Conservation (phyloP, 2,888 invertebrate genomes). For the Tupiocoris notatus region DNA sequence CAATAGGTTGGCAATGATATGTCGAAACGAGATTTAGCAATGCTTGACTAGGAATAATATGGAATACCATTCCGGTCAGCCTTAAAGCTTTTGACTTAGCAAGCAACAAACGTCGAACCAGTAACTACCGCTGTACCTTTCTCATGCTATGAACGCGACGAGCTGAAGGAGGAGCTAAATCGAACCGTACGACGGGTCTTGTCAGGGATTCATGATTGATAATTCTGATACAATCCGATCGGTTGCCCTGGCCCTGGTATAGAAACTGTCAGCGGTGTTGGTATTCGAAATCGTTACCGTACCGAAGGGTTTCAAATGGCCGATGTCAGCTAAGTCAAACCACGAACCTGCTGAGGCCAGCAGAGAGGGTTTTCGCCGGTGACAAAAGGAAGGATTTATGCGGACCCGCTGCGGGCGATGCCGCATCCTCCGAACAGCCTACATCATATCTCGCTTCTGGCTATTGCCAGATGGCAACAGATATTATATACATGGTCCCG, state of each 20-base stretch:
- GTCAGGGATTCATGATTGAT: slow-evolving; percentile 2
- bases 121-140: no score
- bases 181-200: neutral
- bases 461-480: neutral
- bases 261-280: neutral
- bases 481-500: neutral
- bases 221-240: slow-evolving; percentile 6
- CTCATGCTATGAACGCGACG: no score
- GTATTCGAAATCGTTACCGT: no score
- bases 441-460: neutral
- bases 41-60: no score
- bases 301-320: neutral
- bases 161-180: no score
- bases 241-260: neutral
- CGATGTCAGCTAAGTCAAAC: neutral
- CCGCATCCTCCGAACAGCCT: neutral
- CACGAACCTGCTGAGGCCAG: neutral
- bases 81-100: no score
- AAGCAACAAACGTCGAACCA: no score
- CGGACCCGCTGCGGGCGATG: neutral
- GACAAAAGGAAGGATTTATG: neutral
- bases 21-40: no score
- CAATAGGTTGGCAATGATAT: no score
- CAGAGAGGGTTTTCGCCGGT: neutral
- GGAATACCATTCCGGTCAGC: no score